These are phyloP conservation scores for Anomalospiza imberbis DNA, from an alignment of 2,797 vertebrate species.

Conservation along the genomic window DNA sequence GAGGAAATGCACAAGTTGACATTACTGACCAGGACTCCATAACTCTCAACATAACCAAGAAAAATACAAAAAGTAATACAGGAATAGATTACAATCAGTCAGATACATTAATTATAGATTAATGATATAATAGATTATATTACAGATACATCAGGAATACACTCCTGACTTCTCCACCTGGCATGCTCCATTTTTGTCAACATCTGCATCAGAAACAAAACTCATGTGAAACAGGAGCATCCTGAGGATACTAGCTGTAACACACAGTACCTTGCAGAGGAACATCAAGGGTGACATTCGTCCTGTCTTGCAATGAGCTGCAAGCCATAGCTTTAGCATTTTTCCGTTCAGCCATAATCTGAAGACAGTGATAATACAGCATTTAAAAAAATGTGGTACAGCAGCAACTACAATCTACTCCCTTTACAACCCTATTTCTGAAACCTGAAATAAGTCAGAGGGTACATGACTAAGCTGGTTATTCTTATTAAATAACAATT, in stretches of 20 bases:
- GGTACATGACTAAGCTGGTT: not conserved
- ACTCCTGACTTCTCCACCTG: not conserved
- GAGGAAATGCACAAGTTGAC: not conserved
- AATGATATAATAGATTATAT: not conserved
- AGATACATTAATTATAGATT: not conserved
- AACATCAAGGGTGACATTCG: constrained; percentile 82
- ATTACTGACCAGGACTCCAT: not conserved
- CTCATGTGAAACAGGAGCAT: not conserved
- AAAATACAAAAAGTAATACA: not conserved
- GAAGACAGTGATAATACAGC: not conserved
- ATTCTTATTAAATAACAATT: not conserved
- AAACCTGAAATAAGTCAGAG: not conserved
- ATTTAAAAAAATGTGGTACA: not conserved
- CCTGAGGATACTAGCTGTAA: not conserved
- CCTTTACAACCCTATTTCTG: not conserved
- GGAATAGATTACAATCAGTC: not conserved
- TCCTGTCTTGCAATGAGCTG: constrained; percentile 83
- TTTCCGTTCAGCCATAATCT: constrained; percentile 99
- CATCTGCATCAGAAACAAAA: not conserved
- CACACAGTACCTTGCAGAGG: constrained; percentile 89
- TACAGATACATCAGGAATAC: not conserved
- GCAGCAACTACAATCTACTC: not conserved
- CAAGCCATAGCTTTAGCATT: constrained; percentile 91
- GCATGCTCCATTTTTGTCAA: not conserved
- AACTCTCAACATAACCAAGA: not conserved